A percentile compares a stretch with the other conserved stretches of the same genome.
Conservation (phyloP, 2,797 vertebrate genomes). For the Spea hammondii region DNA sequence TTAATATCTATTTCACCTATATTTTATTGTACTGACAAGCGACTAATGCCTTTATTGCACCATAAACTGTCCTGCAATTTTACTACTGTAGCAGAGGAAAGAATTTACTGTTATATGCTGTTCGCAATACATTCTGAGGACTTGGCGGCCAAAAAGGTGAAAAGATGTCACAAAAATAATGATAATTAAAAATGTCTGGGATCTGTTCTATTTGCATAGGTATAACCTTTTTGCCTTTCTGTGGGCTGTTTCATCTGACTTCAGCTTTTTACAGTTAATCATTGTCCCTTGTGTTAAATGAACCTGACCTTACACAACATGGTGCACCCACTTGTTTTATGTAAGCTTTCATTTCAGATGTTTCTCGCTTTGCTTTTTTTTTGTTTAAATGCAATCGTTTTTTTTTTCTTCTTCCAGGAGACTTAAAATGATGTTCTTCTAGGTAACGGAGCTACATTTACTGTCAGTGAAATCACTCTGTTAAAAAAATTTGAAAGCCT, state of each 20-base stretch:
- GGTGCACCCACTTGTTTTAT: conserved; percentile 57
- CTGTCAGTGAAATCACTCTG: conserved; percentile 47
- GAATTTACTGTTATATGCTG: conserved; percentile 51
- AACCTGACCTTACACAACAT: conserved; percentile 60
- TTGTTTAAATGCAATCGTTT: conserved; percentile 57
- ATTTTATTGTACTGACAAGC: conserved; percentile 51
- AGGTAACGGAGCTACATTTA: conserved; percentile 54
- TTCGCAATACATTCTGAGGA: conserved; percentile 43
- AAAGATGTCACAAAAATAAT: conserved; percentile 52
- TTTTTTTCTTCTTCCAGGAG: conserved; percentile 41
- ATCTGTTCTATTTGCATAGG: conserved; percentile 51
- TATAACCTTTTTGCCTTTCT: conserved; percentile 54
- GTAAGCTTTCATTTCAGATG: conserved; percentile 52
- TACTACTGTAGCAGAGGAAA: conserved; percentile 47
- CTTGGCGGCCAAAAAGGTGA: conserved; percentile 41
- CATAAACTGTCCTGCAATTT: conserved; percentile 50
- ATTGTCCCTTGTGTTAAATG: conserved; percentile 62
- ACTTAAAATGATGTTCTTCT: conserved; percentile 11
- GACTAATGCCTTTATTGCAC: conserved; percentile 52
- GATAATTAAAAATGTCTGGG: conserved; percentile 50
- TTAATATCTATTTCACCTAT: conserved; percentile 49
- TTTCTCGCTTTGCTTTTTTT: conserved; percentile 6
- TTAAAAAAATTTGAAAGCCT: conserved; percentile 66
- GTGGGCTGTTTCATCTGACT: conserved; percentile 61
- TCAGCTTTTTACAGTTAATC: conserved; percentile 64